These are phyloP conservation scores for Sylvia borin DNA, from an alignment of 2,797 vertebrate genomes.

Conservation along the genomic window DNA sequence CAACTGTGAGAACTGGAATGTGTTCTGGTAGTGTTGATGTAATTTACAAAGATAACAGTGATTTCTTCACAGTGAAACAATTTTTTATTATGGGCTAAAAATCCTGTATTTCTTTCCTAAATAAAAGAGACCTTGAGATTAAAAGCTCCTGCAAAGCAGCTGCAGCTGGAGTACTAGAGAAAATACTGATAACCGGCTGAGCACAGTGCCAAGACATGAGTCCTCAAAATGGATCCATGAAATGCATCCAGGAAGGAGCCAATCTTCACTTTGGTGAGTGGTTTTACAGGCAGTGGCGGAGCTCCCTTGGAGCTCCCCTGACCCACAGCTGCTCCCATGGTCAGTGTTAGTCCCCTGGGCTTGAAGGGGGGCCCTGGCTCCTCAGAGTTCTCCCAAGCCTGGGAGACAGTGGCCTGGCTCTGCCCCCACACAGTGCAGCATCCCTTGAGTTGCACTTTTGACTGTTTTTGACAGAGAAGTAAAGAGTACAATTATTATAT, in stretches of 20 bases:
- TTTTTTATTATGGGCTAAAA: not conserved
- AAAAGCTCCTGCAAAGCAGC: not conserved
- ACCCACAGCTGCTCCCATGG: not conserved
- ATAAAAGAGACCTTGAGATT: not conserved
- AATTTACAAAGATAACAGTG: not conserved
- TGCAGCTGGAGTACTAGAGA: not conserved
- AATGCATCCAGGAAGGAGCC: not conserved
- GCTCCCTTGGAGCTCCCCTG: not conserved
- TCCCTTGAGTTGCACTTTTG: not conserved
- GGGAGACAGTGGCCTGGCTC: no score
- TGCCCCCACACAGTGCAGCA: rapidly evolving
- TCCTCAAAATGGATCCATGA: not conserved
- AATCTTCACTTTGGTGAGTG: no score
- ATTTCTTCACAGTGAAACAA: not conserved
- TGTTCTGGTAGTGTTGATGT: not conserved
- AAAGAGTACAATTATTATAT: not conserved
- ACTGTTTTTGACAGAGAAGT: not conserved
- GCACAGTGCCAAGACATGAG: not conserved
- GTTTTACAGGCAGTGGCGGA: not conserved
- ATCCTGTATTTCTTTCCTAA: not conserved
- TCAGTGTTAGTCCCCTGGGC: no score
- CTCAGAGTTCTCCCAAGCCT: not conserved
- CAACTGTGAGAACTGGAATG: not conserved
- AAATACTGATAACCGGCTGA: not conserved
- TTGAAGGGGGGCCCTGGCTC: not conserved